Conservation (phyloP, 2,113 vertebrate species). For the Plotosus lineatus region DNA sequence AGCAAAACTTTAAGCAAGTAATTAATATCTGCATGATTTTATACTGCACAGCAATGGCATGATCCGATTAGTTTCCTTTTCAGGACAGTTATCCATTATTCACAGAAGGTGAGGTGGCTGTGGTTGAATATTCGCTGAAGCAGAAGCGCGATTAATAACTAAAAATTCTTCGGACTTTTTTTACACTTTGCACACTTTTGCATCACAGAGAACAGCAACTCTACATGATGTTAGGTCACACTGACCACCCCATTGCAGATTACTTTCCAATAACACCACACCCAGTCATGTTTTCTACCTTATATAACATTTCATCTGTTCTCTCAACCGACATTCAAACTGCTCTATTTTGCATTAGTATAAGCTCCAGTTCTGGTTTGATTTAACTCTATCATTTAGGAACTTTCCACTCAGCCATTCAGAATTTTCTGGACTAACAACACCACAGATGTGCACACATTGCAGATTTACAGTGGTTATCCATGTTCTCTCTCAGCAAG, state of each 20-base stretch:
- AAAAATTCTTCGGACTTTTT: background rate
- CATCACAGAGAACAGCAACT: background rate
- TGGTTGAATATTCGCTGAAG: too few relatives aligned
- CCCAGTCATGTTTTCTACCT: background rate
- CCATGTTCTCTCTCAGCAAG: too few relatives aligned
- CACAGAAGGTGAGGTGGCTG: too few relatives aligned
- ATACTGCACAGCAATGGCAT: too few relatives aligned
- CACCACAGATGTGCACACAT: background rate
- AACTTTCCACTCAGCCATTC: background rate
- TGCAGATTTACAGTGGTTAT: background rate
- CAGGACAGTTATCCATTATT: too few relatives aligned
- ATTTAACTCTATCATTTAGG: background rate
- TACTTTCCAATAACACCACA: slow-evolving; percentile 6
- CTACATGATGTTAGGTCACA: background rate
- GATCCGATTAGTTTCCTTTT: too few relatives aligned
- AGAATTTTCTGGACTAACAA: background rate
- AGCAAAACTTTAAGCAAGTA: background rate
- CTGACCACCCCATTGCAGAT: background rate
- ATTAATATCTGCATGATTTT: background rate
- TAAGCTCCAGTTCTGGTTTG: background rate
- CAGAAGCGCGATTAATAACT: too few relatives aligned
- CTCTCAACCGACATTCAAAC: background rate
- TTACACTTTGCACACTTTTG: background rate
- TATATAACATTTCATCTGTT: background rate
- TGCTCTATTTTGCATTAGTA: background rate